Percentiles rank a stretch among this genome's conserved stretches.
phyloP scores from a whole-genome alignment of 2,797 vertebrate species.

The Melanotaenia maccullochi region DNA sequence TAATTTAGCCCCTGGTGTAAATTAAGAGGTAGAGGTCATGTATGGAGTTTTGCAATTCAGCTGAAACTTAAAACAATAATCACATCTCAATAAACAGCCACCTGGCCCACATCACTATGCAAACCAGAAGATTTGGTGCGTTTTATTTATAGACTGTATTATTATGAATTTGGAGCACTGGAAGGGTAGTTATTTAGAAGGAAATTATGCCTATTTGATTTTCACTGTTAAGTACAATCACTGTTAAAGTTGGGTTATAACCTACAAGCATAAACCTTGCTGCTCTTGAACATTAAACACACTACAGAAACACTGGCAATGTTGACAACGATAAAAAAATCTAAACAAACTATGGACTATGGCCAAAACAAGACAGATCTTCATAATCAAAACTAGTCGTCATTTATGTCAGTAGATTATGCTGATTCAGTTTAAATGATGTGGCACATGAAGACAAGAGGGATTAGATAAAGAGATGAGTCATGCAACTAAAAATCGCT shows the following conservation, averaged over 20 bases:
- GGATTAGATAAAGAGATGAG: background rate
- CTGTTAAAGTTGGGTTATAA: background rate
- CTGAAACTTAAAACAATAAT: conserved; percentile 62
- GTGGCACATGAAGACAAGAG: background rate
- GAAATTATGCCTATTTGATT: conserved; percentile 45
- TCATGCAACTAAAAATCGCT: background rate
- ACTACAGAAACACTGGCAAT: background rate
- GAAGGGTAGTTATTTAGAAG: conserved; percentile 47
- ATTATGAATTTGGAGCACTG: conserved; percentile 69
- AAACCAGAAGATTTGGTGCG: conserved; percentile 55
- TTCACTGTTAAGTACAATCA: background rate
- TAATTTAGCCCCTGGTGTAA: conserved; percentile 71
- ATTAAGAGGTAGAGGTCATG: conserved; percentile 57
- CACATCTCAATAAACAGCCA: conserved; percentile 25
- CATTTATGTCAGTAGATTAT: background rate
- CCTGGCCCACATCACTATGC: conserved; percentile 58
- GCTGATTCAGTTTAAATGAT: background rate
- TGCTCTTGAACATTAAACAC: background rate
- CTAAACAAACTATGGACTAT: background rate
- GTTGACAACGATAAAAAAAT: background rate
- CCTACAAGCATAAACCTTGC: background rate
- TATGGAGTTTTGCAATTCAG: conserved; percentile 18
- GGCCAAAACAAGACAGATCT: background rate
- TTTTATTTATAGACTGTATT: conserved; percentile 68
- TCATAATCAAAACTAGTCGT: background rate